A percentile compares a stretch with the other conserved stretches of the same genome.
These are phyloP conservation scores for Dolichomitus sp. DNA, from an alignment of 2,888 invertebrate species.

Conservation along the genomic window DNA sequence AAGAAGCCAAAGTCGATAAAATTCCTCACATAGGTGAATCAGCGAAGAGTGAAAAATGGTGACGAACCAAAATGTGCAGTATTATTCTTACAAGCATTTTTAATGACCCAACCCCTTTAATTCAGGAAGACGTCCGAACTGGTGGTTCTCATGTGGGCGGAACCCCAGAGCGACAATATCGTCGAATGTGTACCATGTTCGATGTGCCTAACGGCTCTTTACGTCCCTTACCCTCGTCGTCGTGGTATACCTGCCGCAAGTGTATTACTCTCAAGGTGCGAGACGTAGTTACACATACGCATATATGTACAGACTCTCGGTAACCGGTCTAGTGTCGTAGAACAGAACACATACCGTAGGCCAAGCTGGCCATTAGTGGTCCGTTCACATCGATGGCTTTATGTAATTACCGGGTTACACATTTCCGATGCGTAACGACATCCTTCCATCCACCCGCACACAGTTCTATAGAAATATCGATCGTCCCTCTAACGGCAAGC, in stretches of 20 bases:
- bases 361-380: constrained; percentile 65
- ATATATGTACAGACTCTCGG: neutral
- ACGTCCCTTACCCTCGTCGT: constrained; percentile 27
- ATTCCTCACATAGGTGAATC: too few species aligned
- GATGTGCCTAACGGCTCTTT: constrained; percentile 19
- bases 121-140: neutral
- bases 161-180: neutral
- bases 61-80: too few species aligned
- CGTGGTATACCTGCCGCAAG: constrained; percentile 35
- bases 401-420: constrained; percentile 67
- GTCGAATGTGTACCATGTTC: constrained; percentile 22
- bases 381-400: constrained; percentile 65
- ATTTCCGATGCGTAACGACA: constrained; percentile 65
- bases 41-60: too few species aligned
- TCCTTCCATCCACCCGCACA: constrained; percentile 10
- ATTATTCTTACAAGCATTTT: neutral
- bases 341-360: constrained; percentile 36
- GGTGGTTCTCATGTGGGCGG: neutral
- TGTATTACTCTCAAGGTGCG: constrained; percentile 50
- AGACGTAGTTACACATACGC: constrained; percentile 25
- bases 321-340: constrained; percentile 49
- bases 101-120: too few species aligned
- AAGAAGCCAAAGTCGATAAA: too few species aligned
- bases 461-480: constrained; percentile 24
- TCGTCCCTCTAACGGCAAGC: neutral